These are phyloP conservation scores for Calliphora vomitoria DNA, from an alignment of 2,888 invertebrate genomes.

Conservation along the genomic window DNA sequence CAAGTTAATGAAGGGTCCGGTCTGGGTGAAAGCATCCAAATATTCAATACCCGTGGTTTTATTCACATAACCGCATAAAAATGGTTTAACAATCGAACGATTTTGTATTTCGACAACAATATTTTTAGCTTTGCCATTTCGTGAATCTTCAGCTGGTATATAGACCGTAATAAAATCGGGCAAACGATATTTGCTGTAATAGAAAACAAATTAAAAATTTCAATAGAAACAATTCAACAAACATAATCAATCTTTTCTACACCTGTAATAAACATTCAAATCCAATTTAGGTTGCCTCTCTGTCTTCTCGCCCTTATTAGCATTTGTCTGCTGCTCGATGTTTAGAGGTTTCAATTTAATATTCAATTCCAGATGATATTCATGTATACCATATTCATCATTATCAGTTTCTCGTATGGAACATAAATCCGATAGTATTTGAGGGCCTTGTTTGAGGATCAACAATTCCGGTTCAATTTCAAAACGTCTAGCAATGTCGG, in stretches of 20 bases:
- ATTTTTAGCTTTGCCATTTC: constrained; percentile 82
- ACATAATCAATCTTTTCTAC: constrained; percentile 34
- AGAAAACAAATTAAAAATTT: not conserved
- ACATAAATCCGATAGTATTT: constrained; percentile 79
- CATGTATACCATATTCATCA: constrained; percentile 83
- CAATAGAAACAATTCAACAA: not conserved
- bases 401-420: constrained; percentile 78
- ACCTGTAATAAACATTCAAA: constrained; percentile 83
- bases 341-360: not conserved
- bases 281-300: constrained; percentile 77
- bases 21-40: constrained; percentile 94
- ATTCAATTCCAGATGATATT: constrained; percentile 78
- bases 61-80: constrained; percentile 91
- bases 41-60: constrained; percentile 89
- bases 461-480: constrained; percentile 86
- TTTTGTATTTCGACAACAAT: constrained; percentile 87
- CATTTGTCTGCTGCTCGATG: not conserved
- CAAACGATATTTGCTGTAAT: constrained; percentile 83
- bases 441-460: constrained; percentile 85
- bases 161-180: constrained; percentile 87
- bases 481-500: constrained; percentile 87
- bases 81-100: constrained; percentile 89
- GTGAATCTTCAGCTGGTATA: constrained; percentile 84
- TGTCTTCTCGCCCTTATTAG: constrained; percentile 31
- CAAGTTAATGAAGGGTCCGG: constrained; percentile 85